These are phyloP conservation scores for Alouatta palliata DNA, from an alignment of 2,113 vertebrate genomes.

Conservation along the genomic window DNA sequence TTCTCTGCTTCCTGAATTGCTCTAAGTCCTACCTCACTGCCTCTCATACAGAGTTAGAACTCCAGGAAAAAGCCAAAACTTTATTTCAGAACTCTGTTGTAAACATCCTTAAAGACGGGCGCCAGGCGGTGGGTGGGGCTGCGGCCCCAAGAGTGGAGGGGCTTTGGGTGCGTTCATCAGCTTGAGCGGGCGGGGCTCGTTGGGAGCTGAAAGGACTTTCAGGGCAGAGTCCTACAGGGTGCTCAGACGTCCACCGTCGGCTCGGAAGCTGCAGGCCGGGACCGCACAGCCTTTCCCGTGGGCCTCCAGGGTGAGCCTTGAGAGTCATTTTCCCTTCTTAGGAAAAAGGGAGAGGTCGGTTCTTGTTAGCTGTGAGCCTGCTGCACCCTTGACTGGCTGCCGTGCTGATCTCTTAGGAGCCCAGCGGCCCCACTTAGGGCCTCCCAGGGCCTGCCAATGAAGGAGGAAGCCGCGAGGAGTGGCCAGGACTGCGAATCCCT, in stretches of 20 bases:
- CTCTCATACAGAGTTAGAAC: not conserved
- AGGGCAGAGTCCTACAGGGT: not conserved
- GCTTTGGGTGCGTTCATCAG: not conserved
- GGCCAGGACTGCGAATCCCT: not conserved
- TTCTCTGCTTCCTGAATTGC: not conserved
- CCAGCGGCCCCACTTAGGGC: not conserved
- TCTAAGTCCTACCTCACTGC: not conserved
- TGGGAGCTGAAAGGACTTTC: not conserved
- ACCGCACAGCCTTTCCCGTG: rapidly evolving
- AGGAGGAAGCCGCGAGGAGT: not conserved
- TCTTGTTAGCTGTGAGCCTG: not conserved
- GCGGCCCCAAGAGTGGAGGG: not conserved
- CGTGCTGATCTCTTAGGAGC: not conserved
- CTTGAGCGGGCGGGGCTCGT: not conserved
- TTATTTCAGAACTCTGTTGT: not conserved
- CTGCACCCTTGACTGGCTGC: not conserved
- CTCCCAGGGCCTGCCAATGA: not conserved
- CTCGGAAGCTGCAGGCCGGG: not conserved
- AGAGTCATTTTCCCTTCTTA: not conserved
- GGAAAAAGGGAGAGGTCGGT: not conserved
- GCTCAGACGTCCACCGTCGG: rapidly evolving
- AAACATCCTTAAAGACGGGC: not conserved
- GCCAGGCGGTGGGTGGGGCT: not conserved
- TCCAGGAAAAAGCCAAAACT: not conserved
- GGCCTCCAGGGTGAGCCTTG: too few relatives aligned